Percentiles rank a stretch among this genome's conserved stretches.
Conservation (phyloP, 2,113 vertebrate species). For the Psettodes erumei region DNA sequence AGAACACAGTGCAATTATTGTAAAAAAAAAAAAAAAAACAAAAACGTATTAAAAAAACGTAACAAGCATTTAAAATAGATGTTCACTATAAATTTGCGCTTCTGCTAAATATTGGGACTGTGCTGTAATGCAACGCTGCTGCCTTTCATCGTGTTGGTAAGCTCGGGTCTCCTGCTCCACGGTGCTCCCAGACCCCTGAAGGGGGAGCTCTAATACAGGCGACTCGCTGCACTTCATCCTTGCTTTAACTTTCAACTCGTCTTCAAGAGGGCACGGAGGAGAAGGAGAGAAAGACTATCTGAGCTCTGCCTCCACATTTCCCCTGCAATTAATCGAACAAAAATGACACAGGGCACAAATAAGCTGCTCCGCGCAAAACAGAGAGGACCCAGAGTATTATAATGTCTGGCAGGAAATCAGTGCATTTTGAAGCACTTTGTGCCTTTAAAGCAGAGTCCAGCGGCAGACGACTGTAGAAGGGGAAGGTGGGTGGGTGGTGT, state of each 20-base stretch:
- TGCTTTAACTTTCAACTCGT: slow-evolving; percentile 72
- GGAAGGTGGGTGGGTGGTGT: slow-evolving; percentile 5
- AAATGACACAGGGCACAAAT: slow-evolving; percentile 5
- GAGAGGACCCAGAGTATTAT: not conserved
- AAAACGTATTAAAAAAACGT: too few species aligned
- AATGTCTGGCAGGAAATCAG: not conserved
- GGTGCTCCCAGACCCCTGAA: slow-evolving; percentile 69
- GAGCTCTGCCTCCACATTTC: slow-evolving; percentile 20
- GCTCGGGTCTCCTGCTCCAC: slow-evolving; percentile 1
- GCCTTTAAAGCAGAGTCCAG: slow-evolving; percentile 20
- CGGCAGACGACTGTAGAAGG: slow-evolving; percentile 38
- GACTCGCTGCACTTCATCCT: slow-evolving; percentile 48
- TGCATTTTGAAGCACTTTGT: not conserved
- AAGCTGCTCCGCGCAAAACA: slow-evolving; percentile 16
- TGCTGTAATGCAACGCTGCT: not conserved
- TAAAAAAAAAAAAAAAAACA: too few species aligned
- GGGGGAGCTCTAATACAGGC: slow-evolving; percentile 87
- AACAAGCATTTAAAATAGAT: not conserved
- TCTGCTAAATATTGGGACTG: slow-evolving; percentile 1
- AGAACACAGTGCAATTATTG: not conserved
- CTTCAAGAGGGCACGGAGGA: slow-evolving; percentile 41
- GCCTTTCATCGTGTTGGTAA: slow-evolving; percentile 1
- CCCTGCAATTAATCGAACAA: slow-evolving; percentile 17
- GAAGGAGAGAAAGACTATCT: slow-evolving; percentile 38
- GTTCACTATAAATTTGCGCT: not conserved